Percentiles rank a stretch among this genome's conserved stretches.
Conservation (phyloP, 2,113 vertebrate species). For the Pluvialis apricaria region DNA sequence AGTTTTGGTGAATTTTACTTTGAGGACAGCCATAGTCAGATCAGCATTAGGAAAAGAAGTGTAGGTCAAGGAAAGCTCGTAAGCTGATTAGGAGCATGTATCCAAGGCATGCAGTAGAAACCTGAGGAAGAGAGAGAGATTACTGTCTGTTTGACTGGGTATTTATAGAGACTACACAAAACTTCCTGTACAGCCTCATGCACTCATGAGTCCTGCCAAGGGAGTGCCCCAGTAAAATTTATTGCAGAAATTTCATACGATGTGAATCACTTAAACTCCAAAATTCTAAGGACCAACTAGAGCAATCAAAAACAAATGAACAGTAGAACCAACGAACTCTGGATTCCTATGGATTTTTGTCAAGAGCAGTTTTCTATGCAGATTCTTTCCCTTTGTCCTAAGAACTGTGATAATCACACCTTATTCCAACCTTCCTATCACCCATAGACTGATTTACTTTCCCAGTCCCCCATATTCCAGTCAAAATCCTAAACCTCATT, state of each 20-base stretch:
- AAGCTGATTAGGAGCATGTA: constrained; percentile 46
- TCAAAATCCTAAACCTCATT: neutral
- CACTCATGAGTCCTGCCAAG: neutral
- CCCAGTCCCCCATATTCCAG: neutral
- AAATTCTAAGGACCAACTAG: neutral
- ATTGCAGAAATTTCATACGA: neutral
- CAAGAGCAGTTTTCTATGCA: neutral
- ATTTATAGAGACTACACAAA: constrained; percentile 40
- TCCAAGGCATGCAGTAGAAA: neutral
- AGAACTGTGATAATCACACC: neutral
- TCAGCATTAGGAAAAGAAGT: neutral
- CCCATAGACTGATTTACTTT: neutral
- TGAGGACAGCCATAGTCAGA: constrained; percentile 81
- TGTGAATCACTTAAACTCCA: neutral
- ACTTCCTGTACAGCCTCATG: neutral
- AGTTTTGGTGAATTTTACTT: constrained; percentile 85
- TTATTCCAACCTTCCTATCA: neutral
- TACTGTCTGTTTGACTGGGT: constrained; percentile 30
- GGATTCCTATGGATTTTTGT: neutral
- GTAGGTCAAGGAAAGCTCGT: constrained; percentile 13
- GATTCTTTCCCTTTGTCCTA: neutral
- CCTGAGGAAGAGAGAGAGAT: constrained; percentile 38
- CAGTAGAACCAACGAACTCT: neutral
- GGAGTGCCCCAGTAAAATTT: neutral
- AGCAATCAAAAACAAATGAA: neutral